phyloP scores from a whole-genome alignment of 2,113 vertebrate species.

The Anseranas semipalmata region DNA sequence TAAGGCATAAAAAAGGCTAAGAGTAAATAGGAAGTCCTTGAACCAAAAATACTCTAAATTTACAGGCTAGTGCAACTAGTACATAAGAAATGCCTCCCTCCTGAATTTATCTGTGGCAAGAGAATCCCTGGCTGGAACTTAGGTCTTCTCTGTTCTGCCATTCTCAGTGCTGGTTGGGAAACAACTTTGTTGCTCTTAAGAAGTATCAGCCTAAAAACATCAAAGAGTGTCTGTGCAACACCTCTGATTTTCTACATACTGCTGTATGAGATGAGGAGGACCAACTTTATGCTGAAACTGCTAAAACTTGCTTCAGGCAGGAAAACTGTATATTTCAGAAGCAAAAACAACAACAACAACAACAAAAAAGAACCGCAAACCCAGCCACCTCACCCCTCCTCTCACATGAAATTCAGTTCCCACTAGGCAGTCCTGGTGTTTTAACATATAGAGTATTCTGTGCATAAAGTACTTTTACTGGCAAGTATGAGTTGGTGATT shows the following conservation, averaged over 20 bases:
- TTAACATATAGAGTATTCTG: not conserved
- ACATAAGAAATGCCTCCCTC: not conserved
- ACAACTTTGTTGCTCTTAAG: not conserved
- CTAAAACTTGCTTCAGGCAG: not conserved
- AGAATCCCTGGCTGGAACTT: not conserved
- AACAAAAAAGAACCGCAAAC: not conserved
- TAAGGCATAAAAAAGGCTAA: not conserved
- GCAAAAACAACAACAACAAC: not conserved
- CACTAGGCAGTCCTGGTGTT: not conserved
- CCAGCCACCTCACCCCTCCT: rapidly evolving
- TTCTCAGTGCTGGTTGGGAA: not conserved
- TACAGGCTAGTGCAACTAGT: not conserved
- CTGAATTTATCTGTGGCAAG: not conserved
- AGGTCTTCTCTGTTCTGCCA: not conserved
- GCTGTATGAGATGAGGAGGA: not conserved
- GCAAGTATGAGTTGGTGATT: not conserved
- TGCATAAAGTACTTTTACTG: not conserved
- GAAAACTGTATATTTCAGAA: not conserved
- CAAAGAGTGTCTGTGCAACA: not conserved
- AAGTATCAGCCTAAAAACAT: not conserved
- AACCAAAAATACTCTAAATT: not conserved
- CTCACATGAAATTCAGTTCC: not conserved
- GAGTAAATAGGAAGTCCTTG: not conserved
- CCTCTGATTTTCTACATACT: not conserved
- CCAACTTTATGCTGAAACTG: not conserved